Percentiles rank a stretch among this genome's conserved stretches.
phyloP scores from a whole-genome alignment of 2,113 vertebrate genomes.

The Oncorhynchus masou region DNA sequence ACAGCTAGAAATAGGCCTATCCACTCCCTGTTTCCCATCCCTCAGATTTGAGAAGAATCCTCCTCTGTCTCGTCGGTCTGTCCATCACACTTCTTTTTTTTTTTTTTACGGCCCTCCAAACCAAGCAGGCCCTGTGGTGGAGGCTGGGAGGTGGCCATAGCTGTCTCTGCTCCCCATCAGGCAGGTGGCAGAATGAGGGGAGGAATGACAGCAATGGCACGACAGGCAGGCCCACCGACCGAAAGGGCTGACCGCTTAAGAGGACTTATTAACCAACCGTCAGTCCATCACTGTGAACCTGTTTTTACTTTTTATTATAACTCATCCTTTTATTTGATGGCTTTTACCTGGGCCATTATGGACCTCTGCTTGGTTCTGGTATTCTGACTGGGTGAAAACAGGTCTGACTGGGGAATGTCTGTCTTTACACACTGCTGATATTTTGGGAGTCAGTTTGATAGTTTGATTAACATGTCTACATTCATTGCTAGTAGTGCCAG shows the following conservation, averaged over 20 bases:
- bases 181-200: constrained; percentile 10
- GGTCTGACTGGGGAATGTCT: background rate
- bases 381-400: too few species aligned
- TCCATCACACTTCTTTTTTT: background rate
- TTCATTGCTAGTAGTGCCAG: background rate
- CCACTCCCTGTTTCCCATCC: background rate
- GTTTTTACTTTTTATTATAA: too few species aligned
- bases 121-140: background rate
- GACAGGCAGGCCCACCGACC: background rate
- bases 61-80: background rate
- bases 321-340: too few species aligned
- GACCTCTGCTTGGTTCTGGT: too few species aligned
- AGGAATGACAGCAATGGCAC: constrained; percentile 34
- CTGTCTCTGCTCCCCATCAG: background rate
- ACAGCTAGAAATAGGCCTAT: constrained; percentile 8
- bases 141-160: background rate
- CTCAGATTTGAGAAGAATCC: constrained; percentile 6
- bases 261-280: constrained; percentile 26
- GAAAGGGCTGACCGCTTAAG: constrained; percentile 14
- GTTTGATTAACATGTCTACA: background rate
- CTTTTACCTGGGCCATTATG: background rate
- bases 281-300: background rate
- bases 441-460: background rate
- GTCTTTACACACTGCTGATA: too few species aligned
- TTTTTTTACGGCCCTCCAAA: background rate